phyloP scores from a whole-genome alignment of 2,797 vertebrate species.

The Alosa sapidissima region DNA sequence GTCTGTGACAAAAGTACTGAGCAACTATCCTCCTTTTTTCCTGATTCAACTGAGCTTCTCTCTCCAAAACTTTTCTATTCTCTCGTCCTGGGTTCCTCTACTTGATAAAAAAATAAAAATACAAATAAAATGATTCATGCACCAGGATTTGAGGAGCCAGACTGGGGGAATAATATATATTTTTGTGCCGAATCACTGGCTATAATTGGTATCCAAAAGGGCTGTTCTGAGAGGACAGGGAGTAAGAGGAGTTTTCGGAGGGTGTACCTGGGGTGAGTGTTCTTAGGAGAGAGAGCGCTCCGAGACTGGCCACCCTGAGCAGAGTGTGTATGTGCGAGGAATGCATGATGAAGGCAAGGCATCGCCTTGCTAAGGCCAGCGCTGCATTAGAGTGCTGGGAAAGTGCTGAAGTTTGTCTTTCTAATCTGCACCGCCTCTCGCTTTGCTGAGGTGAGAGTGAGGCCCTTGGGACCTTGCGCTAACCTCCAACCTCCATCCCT shows the following conservation, averaged over 20 bases:
- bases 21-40: not conserved
- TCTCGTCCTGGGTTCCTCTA: not conserved
- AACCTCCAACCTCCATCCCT: not conserved
- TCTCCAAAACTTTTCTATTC: not conserved
- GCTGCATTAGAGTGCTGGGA: not conserved
- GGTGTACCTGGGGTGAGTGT: constrained; percentile 12
- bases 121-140: not conserved
- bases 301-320: not conserved
- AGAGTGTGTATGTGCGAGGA: not conserved
- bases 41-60: not conserved
- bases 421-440: constrained; percentile 8
- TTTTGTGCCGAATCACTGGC: constrained; percentile 1
- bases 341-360: not conserved
- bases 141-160: not conserved
- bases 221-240: not conserved
- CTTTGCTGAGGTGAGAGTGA: not conserved
- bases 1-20: not conserved
- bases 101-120: not conserved
- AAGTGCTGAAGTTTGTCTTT: constrained; percentile 25
- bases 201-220: constrained; percentile 12
- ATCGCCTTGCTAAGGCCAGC: not conserved
- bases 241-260: not conserved
- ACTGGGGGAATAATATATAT: not conserved
- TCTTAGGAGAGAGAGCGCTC: not conserved
- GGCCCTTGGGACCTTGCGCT: not conserved